A percentile compares a stretch with the other conserved stretches of the same genome.
phyloP scores from a whole-genome alignment of 2,888 invertebrate genomes.

The Lepidochrysops patricia region DNA sequence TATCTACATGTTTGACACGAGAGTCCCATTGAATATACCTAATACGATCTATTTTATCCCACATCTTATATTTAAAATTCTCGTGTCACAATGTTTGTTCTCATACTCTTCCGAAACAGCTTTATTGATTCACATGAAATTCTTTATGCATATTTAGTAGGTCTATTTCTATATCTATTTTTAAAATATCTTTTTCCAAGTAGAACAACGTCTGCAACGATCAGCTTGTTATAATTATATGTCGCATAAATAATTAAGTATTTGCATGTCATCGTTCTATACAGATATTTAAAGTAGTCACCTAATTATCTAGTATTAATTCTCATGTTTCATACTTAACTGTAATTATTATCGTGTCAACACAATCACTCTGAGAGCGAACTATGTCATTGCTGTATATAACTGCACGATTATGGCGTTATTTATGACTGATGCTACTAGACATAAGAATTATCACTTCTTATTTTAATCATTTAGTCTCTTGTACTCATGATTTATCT shows the following conservation, averaged over 20 bases:
- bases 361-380: neutral
- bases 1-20: too few species aligned
- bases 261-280: neutral
- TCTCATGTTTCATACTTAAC: neutral
- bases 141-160: too few species aligned
- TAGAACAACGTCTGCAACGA: too few species aligned
- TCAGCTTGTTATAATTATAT: too few species aligned
- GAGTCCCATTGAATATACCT: too few species aligned
- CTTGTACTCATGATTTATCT: neutral
- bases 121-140: too few species aligned
- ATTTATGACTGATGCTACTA: neutral
- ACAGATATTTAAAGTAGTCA: neutral
- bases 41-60: too few species aligned
- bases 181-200: too few species aligned
- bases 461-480: neutral
- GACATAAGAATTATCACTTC: neutral
- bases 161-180: too few species aligned
- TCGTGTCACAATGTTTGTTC: too few species aligned
- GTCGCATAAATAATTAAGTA: neutral
- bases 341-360: neutral
- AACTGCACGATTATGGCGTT: neutral
- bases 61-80: too few species aligned
- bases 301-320: neutral
- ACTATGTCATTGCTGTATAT: constrained; percentile 4
- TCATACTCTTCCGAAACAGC: too few species aligned